Conservation (phyloP, 2,797 vertebrate species). For the Coilia nasus region DNA sequence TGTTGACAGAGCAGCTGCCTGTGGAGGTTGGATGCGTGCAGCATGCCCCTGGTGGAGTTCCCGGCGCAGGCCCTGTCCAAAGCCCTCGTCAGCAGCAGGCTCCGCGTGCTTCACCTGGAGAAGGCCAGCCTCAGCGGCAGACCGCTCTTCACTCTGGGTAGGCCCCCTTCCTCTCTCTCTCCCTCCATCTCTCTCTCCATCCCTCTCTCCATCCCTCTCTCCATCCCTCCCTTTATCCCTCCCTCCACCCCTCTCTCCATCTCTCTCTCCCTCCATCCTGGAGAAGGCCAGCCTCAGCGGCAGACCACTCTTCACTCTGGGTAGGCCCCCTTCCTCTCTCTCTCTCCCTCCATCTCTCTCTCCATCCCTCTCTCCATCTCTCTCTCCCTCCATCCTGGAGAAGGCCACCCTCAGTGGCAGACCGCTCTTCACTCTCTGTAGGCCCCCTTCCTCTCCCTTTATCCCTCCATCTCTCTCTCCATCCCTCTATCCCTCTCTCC, state of each 20-base stretch:
- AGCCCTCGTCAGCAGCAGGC: constrained; percentile 72
- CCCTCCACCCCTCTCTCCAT: constrained; percentile 61
- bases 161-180: constrained; percentile 62
- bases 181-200: constrained; percentile 42
- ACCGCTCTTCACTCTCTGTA: constrained; percentile 76
- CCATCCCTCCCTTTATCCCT: constrained; percentile 50
- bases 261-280: constrained; percentile 46
- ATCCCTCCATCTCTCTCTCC: neutral
- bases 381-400: constrained; percentile 55
- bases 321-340: constrained; percentile 68
- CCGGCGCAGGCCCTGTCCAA: constrained; percentile 68
- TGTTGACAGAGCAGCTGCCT: constrained; percentile 73
- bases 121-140: constrained; percentile 74
- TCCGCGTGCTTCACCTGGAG: constrained; percentile 72
- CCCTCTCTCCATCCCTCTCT: neutral
- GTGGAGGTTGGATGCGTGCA: constrained; percentile 73
- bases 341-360: constrained; percentile 47
- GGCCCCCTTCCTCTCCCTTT: constrained; percentile 54
- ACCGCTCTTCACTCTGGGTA: constrained; percentile 76
- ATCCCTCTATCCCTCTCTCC: too few relatives aligned
- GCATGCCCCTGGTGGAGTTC: constrained; percentile 69
- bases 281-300: constrained; percentile 75
- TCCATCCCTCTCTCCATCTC: neutral
- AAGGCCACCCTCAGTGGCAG: constrained; percentile 74
- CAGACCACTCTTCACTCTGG: constrained; percentile 73